phyloP scores from a whole-genome alignment of 2,888 invertebrate species.

The Zonitis immaculata region DNA sequence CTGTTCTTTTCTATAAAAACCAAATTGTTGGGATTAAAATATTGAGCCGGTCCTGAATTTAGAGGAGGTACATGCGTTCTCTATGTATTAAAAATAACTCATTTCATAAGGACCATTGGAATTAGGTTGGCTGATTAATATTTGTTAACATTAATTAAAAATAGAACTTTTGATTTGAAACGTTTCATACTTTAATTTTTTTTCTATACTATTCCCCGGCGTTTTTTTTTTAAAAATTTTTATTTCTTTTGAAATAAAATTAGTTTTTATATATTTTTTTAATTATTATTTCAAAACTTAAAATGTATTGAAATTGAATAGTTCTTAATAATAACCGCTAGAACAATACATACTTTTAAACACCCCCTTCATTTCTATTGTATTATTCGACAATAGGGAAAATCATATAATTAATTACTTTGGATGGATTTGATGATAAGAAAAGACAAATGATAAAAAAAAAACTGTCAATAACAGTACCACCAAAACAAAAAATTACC shows the following conservation, averaged over 20 bases:
- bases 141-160: slow-evolving; percentile 19
- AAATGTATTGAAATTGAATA: background rate
- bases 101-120: slow-evolving; percentile 19
- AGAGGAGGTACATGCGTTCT: too few relatives aligned
- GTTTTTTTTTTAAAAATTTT: too few relatives aligned
- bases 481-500: too few relatives aligned
- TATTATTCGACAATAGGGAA: background rate
- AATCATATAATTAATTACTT: background rate
- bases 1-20: too few relatives aligned
- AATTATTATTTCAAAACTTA: too few relatives aligned
- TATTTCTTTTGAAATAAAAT: background rate
- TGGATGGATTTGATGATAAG: background rate
- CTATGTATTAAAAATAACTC: slow-evolving; percentile 11
- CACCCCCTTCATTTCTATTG: background rate
- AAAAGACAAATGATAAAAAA: background rate
- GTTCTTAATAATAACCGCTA: too few relatives aligned
- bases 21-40: too few relatives aligned
- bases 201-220: too few relatives aligned
- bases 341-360: background rate
- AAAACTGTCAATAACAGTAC: background rate
- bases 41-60: too few relatives aligned
- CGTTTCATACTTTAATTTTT: background rate
- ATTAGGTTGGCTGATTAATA: slow-evolving; percentile 20
- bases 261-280: too few relatives aligned
- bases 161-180: slow-evolving; percentile 7